Evolutionary conservation across 2,113 vertebrate genomes (phyloP), one percentile per base, ranked within the genome.

Genomic region (Aphelocoma coerulescens): DNA sequence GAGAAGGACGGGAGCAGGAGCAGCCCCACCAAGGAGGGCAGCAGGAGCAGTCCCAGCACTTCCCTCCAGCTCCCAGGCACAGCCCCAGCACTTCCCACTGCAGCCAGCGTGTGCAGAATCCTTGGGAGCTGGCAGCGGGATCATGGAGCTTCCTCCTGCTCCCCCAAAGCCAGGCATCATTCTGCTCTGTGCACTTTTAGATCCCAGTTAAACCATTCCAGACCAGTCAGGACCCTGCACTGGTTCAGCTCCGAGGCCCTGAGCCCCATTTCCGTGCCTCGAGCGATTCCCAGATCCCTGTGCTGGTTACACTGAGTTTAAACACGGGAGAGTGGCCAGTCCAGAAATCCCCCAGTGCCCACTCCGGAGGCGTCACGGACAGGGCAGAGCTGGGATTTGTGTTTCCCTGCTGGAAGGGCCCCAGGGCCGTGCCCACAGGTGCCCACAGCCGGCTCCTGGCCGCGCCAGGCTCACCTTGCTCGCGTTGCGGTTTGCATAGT

Each of bases 401-500:
- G 71, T 65, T 54, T 37, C 43, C 7, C 2, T 52, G 37, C 11
- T 3, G 4, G 28, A 4, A 18, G 15, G 14, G 49, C 24, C 49
- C 9, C 51, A 3, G 51, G 51, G 51, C 51, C 51, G 49, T 51
- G 49, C 4, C 49, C 15, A 6, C 4, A 28, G 26, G 49, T 51
- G 49, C 4, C 49, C 15, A 6, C 4, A 28, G 51, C 5, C 2
- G 51, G 51, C 14, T 28, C 51, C 52, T 1, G 11, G 54, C 30
- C 12, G 32, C 0, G n/a, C 39, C 12, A 6, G 39, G 39, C 69
- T 65, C 72, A 76, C 83, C 71, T 76, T 85, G 83, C 83, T 98
- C 61, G 99, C 99, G 19, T 99, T 99, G 74, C 99, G 98, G 98
- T 99, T 99, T 98, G 98, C 98, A 98, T 99, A 99, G 98, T 99